Evolutionary conservation across 2,888 invertebrate species (phyloP), one percentile per base, ranked within the genome.

Genomic region (Papilio demoleus): DNA sequence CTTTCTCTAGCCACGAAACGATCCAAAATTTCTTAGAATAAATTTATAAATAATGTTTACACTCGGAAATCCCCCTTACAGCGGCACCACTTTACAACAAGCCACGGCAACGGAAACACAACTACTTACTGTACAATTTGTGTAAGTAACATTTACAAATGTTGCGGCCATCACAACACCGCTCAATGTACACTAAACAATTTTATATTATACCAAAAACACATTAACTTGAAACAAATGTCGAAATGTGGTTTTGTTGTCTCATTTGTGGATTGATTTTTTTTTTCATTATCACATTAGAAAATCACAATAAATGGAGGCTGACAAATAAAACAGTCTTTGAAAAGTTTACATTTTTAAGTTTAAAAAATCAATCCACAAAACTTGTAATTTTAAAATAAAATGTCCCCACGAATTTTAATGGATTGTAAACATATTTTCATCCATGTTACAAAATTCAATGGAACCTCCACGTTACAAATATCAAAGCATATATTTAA

Each of bases 221-320:
- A 90, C 90, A 91, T 86, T 81, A 81, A 84, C 81, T 78, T 80
- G 81, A 87, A 91, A 91, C 90, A 90, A 88, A 91, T 90, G 77
- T 86, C 81, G 77, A 78, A 83, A 88, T 89, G 90, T 88, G 89
- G 86, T 82, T 87, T 84, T 83, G 86, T 75, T 3, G 59, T 53
- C 34, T 67, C 65, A 65, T 74, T 73, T 73, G 84, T 82, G 86
- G 81, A 82, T 78, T 81, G 85, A 86, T 81, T 85, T 87, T 84
- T 81, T 79, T 70, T 31, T 42, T 53, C 66, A 47, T 69, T 74
- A 78, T 77, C 76, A 78, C 79, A 78, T 74, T 27, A 12, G 38
- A 78, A 72, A 76, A 77, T 74, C 70, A 73, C 66, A 47, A 50
- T 45, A 63, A 71, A 74, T 68, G 71, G 72, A 59, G 56, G 68